phyloP scores from a whole-genome alignment of 2,888 invertebrate species.

The Acholoe squamosa region DNA sequence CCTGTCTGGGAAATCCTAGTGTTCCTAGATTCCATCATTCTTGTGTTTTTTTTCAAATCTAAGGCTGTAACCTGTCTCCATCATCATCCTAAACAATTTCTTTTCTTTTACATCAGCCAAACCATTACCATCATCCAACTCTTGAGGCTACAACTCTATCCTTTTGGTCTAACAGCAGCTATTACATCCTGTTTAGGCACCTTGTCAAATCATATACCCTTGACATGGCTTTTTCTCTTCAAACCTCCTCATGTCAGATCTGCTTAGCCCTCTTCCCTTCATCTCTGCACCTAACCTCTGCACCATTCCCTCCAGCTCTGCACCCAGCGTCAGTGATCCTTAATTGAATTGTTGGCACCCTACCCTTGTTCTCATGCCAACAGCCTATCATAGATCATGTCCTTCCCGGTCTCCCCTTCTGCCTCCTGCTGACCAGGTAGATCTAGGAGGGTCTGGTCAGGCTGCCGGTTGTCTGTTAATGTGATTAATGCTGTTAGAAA shows the following conservation, averaged over 20 bases:
- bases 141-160: too few relatives aligned
- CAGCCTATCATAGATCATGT: not conserved
- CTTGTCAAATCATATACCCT: too few relatives aligned
- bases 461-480: not conserved
- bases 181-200: too few relatives aligned
- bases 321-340: not conserved
- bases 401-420: not conserved
- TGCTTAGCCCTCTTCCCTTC: not conserved
- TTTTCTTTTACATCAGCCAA: too few relatives aligned
- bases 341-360: conserved; percentile 9
- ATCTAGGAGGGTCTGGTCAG: not conserved
- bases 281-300: not conserved
- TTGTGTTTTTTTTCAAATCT: too few relatives aligned
- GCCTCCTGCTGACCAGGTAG: conserved; percentile 66
- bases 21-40: too few relatives aligned
- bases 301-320: not conserved
- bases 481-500: not conserved
- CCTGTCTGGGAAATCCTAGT: too few relatives aligned
- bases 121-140: too few relatives aligned
- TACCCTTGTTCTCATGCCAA: not conserved
- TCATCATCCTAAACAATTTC: too few relatives aligned
- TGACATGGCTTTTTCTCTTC: not conserved
- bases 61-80: too few relatives aligned
- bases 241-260: not conserved
- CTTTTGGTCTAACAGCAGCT: too few relatives aligned